Conservation (phyloP, 2,888 invertebrate species). For the Heliconius aoede region DNA sequence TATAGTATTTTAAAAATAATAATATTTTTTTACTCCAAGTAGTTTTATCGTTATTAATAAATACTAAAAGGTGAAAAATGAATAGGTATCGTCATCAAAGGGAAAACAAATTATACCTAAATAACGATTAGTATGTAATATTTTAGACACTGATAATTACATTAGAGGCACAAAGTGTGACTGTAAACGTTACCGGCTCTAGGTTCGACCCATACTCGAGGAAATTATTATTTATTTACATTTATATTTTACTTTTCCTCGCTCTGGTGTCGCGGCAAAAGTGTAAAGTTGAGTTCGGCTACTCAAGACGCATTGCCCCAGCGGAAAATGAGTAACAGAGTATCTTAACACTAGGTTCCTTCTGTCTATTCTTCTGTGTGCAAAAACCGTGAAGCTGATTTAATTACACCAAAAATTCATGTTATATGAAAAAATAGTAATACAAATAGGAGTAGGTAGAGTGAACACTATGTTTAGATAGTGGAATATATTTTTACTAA, state of each 20-base stretch:
- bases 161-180: too few relatives aligned
- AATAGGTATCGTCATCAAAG: neutral
- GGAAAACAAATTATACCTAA: neutral
- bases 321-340: too few relatives aligned
- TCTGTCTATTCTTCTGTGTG: too few relatives aligned
- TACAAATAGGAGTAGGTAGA: neutral
- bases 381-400: too few relatives aligned
- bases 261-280: too few relatives aligned
- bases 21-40: neutral
- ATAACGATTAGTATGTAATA: neutral
- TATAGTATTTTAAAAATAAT: neutral
- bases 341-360: too few relatives aligned
- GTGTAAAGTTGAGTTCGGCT: too few relatives aligned
- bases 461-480: neutral
- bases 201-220: too few relatives aligned
- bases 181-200: too few relatives aligned
- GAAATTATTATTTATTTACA: too few relatives aligned
- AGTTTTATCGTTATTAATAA: neutral
- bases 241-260: too few relatives aligned
- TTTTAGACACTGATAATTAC: neutral
- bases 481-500: neutral
- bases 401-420: neutral
- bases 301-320: too few relatives aligned
- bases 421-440: neutral
- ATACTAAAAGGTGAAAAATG: neutral